phyloP scores from a whole-genome alignment of 2,888 invertebrate species.

The Agrenia bidenticulata region DNA sequence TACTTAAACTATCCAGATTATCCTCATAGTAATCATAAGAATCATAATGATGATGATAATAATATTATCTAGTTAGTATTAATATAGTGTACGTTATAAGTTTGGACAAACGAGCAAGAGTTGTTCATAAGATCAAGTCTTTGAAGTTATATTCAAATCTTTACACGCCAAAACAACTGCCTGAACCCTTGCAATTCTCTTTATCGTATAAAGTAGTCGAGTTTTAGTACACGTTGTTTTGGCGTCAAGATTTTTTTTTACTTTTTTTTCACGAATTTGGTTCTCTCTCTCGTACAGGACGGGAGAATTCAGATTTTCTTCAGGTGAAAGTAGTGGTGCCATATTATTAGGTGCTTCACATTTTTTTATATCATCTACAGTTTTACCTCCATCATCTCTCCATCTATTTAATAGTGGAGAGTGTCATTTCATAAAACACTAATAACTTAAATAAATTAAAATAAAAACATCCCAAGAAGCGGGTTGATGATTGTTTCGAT shows the following conservation, averaged over 20 bases:
- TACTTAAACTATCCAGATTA: too few species aligned
- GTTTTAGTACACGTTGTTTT: constrained; percentile 37
- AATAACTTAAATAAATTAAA: too few species aligned
- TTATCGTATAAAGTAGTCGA: constrained; percentile 25
- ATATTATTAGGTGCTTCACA: background rate
- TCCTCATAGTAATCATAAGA: too few species aligned
- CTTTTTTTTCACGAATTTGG: constrained; percentile 23
- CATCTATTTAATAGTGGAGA: too few species aligned
- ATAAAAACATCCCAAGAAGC: too few species aligned
- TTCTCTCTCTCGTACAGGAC: constrained; percentile 31
- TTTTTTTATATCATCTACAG: background rate
- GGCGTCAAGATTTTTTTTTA: constrained; percentile 38
- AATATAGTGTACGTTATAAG: constrained; percentile 12
- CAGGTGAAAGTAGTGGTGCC: constrained; percentile 22
- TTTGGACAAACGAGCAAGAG: constrained; percentile 27
- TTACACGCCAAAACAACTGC: constrained; percentile 49
- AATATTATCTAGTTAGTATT: background rate
- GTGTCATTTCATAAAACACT: too few species aligned
- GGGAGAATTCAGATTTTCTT: constrained; percentile 12
- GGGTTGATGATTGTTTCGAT: too few species aligned
- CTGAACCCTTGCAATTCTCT: constrained; percentile 49
- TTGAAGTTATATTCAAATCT: constrained; percentile 25
- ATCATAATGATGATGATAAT: too few species aligned
- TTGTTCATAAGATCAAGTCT: constrained; percentile 26
- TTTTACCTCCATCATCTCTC: too few species aligned